phyloP scores from a whole-genome alignment of 2,888 invertebrate species.

The Amphipoea lucens region DNA sequence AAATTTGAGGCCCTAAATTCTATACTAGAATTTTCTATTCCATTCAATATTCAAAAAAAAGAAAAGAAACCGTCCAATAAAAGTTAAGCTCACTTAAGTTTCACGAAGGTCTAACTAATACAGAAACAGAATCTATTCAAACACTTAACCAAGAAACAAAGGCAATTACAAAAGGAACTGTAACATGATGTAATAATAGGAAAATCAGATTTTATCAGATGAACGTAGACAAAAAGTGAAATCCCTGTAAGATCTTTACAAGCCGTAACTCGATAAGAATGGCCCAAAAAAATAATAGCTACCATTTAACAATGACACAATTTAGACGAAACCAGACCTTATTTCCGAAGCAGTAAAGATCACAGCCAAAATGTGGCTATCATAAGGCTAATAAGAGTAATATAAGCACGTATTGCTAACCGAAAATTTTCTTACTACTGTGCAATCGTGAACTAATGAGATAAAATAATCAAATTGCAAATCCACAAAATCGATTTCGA shows the following conservation, averaged over 20 bases:
- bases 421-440: conserved; percentile 56
- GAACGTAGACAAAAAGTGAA: conserved; percentile 68
- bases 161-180: conserved; percentile 19
- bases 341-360: conserved; percentile 35
- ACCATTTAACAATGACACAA: conserved; percentile 35
- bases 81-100: background rate
- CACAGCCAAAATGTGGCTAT: conserved; percentile 31
- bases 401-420: conserved; percentile 51
- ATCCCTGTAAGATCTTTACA: conserved; percentile 68
- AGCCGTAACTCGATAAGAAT: conserved; percentile 73
- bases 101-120: conserved; percentile 2
- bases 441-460: conserved; percentile 32
- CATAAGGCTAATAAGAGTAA: conserved; percentile 21
- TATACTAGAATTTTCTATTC: background rate
- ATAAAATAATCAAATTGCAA: conserved; percentile 8
- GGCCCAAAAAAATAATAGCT: conserved; percentile 62
- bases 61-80: background rate
- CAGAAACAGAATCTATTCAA: conserved; percentile 39
- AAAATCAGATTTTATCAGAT: conserved; percentile 52
- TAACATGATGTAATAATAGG: conserved; percentile 65
- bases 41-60: conserved; percentile 1
- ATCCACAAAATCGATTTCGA: conserved; percentile 6
- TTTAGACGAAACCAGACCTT: conserved; percentile 41
- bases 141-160: conserved; percentile 44
- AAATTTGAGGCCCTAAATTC: background rate